A percentile compares a stretch with the other conserved stretches of the same genome.
These are phyloP conservation scores for Sebastes nivosus DNA, from an alignment of 2,797 vertebrate genomes.

Conservation along the genomic window DNA sequence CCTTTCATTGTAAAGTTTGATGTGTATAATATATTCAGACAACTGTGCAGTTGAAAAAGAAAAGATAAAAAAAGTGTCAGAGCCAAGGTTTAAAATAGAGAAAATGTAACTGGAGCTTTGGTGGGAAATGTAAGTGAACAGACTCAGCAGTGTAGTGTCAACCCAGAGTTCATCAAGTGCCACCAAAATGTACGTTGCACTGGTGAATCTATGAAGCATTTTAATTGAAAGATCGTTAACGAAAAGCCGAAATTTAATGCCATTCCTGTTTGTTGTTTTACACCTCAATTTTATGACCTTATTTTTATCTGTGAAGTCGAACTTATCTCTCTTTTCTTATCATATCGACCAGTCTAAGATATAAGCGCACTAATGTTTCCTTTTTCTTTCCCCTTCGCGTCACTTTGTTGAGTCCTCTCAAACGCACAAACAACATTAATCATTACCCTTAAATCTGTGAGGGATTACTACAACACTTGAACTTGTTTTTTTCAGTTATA, in stretches of 20 bases:
- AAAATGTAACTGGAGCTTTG: constrained; percentile 32
- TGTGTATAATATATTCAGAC: constrained; percentile 65
- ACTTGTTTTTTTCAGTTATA: constrained; percentile 42
- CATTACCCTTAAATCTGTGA: constrained; percentile 24
- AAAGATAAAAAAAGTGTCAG: constrained; percentile 22
- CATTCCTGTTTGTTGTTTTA: constrained; percentile 50
- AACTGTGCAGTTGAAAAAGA: constrained; percentile 45
- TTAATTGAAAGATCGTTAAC: constrained; percentile 6
- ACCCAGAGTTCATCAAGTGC: constrained; percentile 57
- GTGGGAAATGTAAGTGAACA: constrained; percentile 21
- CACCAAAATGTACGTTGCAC: constrained; percentile 43
- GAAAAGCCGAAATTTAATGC: constrained; percentile 47
- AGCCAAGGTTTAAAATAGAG: constrained; percentile 37
- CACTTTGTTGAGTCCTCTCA: constrained; percentile 35
- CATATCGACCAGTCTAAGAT: constrained; percentile 24
- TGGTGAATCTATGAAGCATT: constrained; percentile 43
- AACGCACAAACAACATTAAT: constrained; percentile 59
- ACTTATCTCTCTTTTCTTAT: not conserved
- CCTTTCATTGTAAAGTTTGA: constrained; percentile 63
- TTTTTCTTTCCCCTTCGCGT: not conserved
- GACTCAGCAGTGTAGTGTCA: constrained; percentile 35
- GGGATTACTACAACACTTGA: constrained; percentile 60
- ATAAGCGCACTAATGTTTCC: constrained; percentile 36
- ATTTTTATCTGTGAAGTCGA: constrained; percentile 29
- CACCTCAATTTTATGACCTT: constrained; percentile 16